Percentiles rank a stretch among this genome's conserved stretches.
phyloP scores from a whole-genome alignment of 2,888 invertebrate species.

The Cosmopolites sordidus region DNA sequence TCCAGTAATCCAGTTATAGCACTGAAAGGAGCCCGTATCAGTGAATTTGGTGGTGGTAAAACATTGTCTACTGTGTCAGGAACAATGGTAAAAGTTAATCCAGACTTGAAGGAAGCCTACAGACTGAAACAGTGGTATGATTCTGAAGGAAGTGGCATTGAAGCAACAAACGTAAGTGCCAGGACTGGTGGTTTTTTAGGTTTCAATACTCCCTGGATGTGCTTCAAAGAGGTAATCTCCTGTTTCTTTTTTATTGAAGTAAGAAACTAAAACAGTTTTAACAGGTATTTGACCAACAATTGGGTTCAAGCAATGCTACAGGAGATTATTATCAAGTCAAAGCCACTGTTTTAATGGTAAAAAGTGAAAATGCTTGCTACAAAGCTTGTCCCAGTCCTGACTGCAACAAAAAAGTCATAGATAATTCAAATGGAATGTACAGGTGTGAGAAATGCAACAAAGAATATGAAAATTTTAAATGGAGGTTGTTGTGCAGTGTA shows the following conservation, averaged over 20 bases:
- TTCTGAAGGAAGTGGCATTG: slow-evolving; percentile 63
- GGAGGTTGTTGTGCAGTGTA: slow-evolving; percentile 76
- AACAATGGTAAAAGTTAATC: slow-evolving; percentile 72
- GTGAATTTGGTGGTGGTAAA: slow-evolving; percentile 85
- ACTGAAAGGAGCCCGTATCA: slow-evolving; percentile 76
- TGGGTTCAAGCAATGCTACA: slow-evolving; percentile 59
- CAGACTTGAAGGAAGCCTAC: slow-evolving; percentile 84
- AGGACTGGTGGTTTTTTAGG: slow-evolving; percentile 28
- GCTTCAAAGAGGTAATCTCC: slow-evolving; percentile 59
- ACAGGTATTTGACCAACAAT: slow-evolving; percentile 50
- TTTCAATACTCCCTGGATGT: slow-evolving; percentile 62
- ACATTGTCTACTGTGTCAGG: slow-evolving; percentile 56
- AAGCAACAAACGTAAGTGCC: slow-evolving; percentile 62
- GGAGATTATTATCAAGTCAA: slow-evolving; percentile 78
- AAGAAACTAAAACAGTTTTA: not conserved
- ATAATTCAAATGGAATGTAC: slow-evolving; percentile 81
- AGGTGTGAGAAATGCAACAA: slow-evolving; percentile 93
- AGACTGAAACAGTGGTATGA: slow-evolving; percentile 85
- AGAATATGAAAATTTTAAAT: slow-evolving; percentile 80
- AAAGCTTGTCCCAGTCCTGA: slow-evolving; percentile 83
- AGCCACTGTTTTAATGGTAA: slow-evolving; percentile 73
- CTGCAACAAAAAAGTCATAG: slow-evolving; percentile 94
- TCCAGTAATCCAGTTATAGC: slow-evolving; percentile 75
- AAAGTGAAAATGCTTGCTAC: slow-evolving; percentile 81
- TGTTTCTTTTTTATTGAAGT: not conserved